A percentile compares a stretch with the other conserved stretches of the same genome.
Conservation (phyloP, 2,888 invertebrate species). For the Lasioglossum villosulum region DNA sequence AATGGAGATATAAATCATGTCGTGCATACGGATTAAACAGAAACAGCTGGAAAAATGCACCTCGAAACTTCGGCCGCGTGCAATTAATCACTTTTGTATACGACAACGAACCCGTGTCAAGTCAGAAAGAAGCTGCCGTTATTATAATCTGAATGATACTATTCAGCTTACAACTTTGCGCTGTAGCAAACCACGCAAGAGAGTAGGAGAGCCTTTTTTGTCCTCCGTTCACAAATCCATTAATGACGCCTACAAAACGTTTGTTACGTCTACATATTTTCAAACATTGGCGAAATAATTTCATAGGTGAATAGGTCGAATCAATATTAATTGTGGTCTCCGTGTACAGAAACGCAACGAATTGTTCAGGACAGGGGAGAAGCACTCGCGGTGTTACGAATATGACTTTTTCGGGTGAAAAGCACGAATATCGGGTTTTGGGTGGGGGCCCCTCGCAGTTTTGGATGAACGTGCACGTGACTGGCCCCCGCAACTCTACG, state of each 20-base stretch:
- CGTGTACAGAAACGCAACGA: too few species aligned
- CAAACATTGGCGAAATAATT: not conserved
- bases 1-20: constrained; percentile 60
- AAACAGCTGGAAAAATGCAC: constrained; percentile 53
- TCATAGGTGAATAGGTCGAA: not conserved
- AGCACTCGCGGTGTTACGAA: not conserved
- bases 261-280: not conserved
- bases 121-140: constrained; percentile 40
- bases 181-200: not conserved
- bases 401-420: constrained; percentile 2
- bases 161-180: constrained; percentile 2
- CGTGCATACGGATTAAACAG: constrained; percentile 50
- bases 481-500: constrained; percentile 19
- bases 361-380: not conserved
- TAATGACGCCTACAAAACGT: not conserved
- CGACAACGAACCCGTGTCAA: constrained; percentile 41
- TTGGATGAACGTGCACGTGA: constrained; percentile 31
- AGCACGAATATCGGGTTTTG: not conserved
- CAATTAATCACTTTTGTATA: constrained; percentile 46
- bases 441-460: not conserved
- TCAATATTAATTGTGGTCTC: too few species aligned
- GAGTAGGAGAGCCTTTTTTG: not conserved
- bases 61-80: constrained; percentile 32
- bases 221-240: not conserved
- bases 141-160: not conserved